Evolutionary conservation across 2,888 invertebrate species (phyloP).

Genomic region (Romanomermis culicivorax): DNA sequence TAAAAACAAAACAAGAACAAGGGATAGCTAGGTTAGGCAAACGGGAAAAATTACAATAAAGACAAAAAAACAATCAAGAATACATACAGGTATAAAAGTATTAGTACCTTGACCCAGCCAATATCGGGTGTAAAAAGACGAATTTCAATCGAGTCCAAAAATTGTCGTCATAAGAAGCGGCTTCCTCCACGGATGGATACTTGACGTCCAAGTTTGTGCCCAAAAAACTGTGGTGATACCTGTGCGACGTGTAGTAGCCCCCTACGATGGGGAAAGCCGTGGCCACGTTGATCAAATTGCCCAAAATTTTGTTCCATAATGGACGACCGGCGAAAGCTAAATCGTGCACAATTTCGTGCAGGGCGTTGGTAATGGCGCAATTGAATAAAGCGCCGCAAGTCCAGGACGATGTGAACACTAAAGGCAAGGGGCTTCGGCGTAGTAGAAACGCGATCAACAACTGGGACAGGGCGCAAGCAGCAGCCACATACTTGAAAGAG

Average conservation of each 20-base stretch:
- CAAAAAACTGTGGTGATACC: slow-evolving; percentile 6
- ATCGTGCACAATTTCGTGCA: slow-evolving; percentile 7
- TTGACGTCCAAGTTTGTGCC: slow-evolving; percentile 8
- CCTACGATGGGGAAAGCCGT: slow-evolving; percentile 4
- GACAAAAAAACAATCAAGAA: too few relatives aligned
- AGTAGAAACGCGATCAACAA: slow-evolving; percentile 2
- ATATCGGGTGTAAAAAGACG: slow-evolving; percentile 7
- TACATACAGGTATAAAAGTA: too few relatives aligned
- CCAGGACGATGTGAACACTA: neutral
- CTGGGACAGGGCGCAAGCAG: slow-evolving; percentile 6
- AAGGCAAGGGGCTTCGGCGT: neutral
- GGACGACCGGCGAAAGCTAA: slow-evolving; percentile 3
- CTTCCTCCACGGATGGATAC: slow-evolving; percentile 8
- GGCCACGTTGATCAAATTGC: neutral
- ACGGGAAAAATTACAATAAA: too few relatives aligned
- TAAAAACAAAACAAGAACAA: too few relatives aligned
- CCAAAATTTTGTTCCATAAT: slow-evolving; percentile 4
- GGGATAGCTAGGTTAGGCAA: too few relatives aligned
- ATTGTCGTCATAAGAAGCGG: slow-evolving; percentile 2
- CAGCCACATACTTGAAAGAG: slow-evolving; percentile 8
- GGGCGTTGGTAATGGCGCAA: slow-evolving; percentile 8
- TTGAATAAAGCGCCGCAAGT: neutral
- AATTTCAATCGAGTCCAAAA: slow-evolving; percentile 1
- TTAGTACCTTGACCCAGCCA: slow-evolving; percentile 4
- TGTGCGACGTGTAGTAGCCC: slow-evolving; percentile 5